These are phyloP conservation scores for Epistrophe eligans DNA, from an alignment of 2,888 invertebrate genomes.

Conservation along the genomic window DNA sequence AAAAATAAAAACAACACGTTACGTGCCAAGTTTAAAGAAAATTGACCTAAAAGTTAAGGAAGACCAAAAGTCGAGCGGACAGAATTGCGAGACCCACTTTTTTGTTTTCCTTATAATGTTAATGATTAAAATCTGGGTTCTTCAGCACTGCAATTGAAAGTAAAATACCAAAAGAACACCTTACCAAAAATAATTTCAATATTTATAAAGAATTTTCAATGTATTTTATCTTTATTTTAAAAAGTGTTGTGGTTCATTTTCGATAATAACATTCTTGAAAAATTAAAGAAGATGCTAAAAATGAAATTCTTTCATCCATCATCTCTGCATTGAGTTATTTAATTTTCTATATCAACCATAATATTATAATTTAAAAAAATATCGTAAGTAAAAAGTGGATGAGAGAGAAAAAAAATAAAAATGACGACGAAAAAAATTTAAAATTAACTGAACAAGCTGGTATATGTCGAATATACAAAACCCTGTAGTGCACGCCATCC, in stretches of 20 bases:
- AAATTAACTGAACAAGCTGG: slow-evolving; percentile 55
- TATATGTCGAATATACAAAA: slow-evolving; percentile 22
- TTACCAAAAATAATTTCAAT: too few relatives aligned
- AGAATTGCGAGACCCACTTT: too few relatives aligned
- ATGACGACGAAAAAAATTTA: slow-evolving; percentile 11
- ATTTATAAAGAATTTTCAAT: not conserved
- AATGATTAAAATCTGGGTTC: too few relatives aligned
- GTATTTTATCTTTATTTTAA: not conserved
- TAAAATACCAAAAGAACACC: too few relatives aligned
- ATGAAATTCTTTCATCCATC: slow-evolving; percentile 21
- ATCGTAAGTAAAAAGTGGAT: not conserved
- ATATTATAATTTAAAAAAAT: not conserved
- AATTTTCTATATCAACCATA: not conserved
- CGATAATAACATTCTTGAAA: not conserved
- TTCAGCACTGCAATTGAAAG: too few relatives aligned
- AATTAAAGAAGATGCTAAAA: not conserved
- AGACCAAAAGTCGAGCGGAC: too few relatives aligned
- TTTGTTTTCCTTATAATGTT: too few relatives aligned
- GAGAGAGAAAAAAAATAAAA: not conserved
- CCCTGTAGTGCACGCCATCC: slow-evolving; percentile 55
- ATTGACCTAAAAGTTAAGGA: too few relatives aligned
- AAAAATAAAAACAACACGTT: too few relatives aligned
- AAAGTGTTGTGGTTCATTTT: not conserved
- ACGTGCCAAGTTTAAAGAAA: too few relatives aligned
- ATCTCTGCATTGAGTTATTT: not conserved